Evolutionary conservation across 2,888 invertebrate species (phyloP), one percentile per base, ranked within the genome.

Genomic region (Brenthis ino): DNA sequence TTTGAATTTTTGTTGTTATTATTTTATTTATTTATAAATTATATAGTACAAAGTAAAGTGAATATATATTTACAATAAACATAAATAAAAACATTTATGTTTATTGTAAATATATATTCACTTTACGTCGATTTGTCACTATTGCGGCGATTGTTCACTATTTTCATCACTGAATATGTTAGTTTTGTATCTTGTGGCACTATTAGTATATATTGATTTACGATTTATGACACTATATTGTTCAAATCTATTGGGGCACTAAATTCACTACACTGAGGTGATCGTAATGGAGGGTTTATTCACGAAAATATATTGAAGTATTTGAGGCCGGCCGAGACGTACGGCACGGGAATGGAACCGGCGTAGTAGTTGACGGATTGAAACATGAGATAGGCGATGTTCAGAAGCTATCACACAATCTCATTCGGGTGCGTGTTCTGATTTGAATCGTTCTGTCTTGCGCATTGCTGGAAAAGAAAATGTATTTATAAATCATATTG

Each of bases 381-480:
- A 84, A 94, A 94, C 91, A 94, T 94, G 88, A 95, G 93, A 82
- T 94, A 94, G 92, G 95, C 95, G 91, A 94, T 93, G 86, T 94
- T 94, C 77, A 95, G 93, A 89, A 95, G 95, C 95, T 95, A 96
- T 96, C 96, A 96, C 94, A 96, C 96, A 84, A 97, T 96, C 89
- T 97, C 97, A 87, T 97, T 97, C 79, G 96, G 96, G 91, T 96
- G 96, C 79, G 95, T 94, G 88, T 96, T 96, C 87, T 96, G 96
- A 93, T 96, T 96, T 79, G 96, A 96, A 88, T 96, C 95, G 85
- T 96, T 96, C 79, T 95, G 95, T 82, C 96, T 94, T 72, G 95
- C 95, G 85, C 96, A 96, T 95, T 96, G 96, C 96, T 96, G 94
- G 37, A 95, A 95, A 65, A 47, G 12, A 43, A 58, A 65, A 64